Evolutionary conservation across 2,797 vertebrate genomes (phyloP), one percentile per base, ranked within the genome.

Genomic region (Tangara arthus): DNA sequence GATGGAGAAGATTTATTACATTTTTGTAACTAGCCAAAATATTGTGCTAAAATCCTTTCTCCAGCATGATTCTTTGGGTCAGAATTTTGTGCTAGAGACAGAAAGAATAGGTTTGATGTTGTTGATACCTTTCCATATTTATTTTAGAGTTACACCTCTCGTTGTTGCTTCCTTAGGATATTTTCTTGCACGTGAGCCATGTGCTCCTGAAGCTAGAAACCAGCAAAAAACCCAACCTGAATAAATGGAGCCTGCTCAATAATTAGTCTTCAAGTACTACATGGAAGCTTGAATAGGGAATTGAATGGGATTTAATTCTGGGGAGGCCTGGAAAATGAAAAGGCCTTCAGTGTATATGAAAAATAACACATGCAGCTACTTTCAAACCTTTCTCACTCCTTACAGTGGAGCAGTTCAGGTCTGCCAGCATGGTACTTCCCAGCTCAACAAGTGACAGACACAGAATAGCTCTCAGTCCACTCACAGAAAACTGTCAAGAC

Each of bases 361-460:
- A 94, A 94, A 72, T 61, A 91, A 88, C 26, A 50, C 57, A 60
- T 22, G 30, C 69, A 86, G 37, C 39, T 76, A 47, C 85, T 87
- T 64, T 60, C 52, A 90, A 94, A 52, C 34, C 34, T 49, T 94
- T 79, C 60, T 59, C 41, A 56, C 24, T 84, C 44, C 71, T 90
- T 78, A 82, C 60, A 92, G 56, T 42, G 55, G 30, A 87, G 71
- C 53, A 87, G 81, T 87, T 94, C 61, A 92, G 44, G 20, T 82
- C 78, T 92, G 68, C 81, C 92, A 88, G 76, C 82, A 69, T 69
- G 76, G 55, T 57, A 59, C 82, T 93, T 90, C 80, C 69, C 82
- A 72, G 17, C 5, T 79, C 59, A 87, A 69, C 32, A 78, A 92
- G 47, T 30, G 55, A 85, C 34, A 83, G 60, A 64, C 57, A 73